Base-by-base conservation (phyloP, 2,113 vertebrate species). In the Rutilus rutilus region DNA sequence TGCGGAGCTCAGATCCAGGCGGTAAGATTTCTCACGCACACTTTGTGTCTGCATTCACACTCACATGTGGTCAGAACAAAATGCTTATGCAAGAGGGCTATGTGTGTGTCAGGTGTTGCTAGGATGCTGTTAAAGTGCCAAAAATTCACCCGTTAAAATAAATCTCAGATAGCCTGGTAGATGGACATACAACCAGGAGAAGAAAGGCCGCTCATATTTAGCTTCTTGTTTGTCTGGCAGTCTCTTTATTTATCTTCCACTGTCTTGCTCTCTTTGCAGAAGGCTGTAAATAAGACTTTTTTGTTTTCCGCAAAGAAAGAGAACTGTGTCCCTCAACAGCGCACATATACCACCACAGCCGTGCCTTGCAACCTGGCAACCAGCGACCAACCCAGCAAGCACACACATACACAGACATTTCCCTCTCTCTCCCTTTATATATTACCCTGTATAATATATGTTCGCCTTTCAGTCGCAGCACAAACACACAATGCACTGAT, bases 1-100 rank as follows among this genome's bases (percentile, higher is more conserved):
- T 98, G 87, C 97, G 96, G 91, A 96, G 94, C 92, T 96, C 96
- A 0, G 97, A 98, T 67, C 93, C 94, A 19, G 93, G 97, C 94
- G 97, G 98, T 99, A 96, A 97, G 95, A 87, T 60, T 64, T 60
- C 59, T 73, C 69, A 85, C 77, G 33, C 78, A 30, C 69, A 33
- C 30, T 27, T n/a, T n/a, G 52, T 67, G 21, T 45, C 59, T 36
- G 30, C 47, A 64, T 67, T 65, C 74, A 79, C 84, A 83, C 17
- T 11, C 2, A 2, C 52, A 39, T 27, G 50, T 30, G 30, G 25
- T 23, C 39, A 39, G 36, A 82, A 62, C 59, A 59, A 62, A 42
- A 25, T 47, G 7, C 17, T 67, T 1, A n/a, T 33, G 27, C 25
- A 71, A 73, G 42, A 11, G 33, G 7, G 27, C 36, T 33, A 45